phyloP scores from a whole-genome alignment of 1,140 invertebrate genomes.

The Calephelis nemesis region DNA sequence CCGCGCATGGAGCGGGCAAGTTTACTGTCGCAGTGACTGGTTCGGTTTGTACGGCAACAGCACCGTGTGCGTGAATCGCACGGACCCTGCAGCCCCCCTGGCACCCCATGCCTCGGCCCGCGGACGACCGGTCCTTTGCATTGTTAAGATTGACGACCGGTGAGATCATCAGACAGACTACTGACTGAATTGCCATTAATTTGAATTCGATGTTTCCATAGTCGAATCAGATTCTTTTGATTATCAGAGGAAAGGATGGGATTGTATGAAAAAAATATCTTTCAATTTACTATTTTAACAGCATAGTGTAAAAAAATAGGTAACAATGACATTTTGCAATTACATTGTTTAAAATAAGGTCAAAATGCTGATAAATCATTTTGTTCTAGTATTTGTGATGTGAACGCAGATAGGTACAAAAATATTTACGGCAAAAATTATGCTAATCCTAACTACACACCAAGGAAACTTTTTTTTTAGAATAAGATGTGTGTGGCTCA shows the following conservation, averaged over 20 bases:
- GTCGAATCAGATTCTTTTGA: background rate
- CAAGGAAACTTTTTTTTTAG: no score
- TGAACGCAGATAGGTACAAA: no score
- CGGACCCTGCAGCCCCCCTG: conserved; percentile 50
- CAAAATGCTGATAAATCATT: no score
- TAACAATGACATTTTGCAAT: no score
- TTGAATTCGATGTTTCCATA: conserved; percentile 43
- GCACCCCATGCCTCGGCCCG: conserved; percentile 47
- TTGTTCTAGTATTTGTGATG: no score
- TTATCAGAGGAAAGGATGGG: background rate
- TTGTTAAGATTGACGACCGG: conserved; percentile 74
- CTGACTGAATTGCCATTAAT: conserved; percentile 43
- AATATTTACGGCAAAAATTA: no score
- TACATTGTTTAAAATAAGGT: no score
- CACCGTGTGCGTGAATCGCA: conserved; percentile 41
- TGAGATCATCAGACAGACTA: conserved; percentile 67
- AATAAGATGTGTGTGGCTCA: no score
- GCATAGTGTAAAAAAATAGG: no score
- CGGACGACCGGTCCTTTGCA: conserved; percentile 68
- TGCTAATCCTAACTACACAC: no score
- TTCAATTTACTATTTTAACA: no score
- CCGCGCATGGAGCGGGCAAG: conserved; percentile 65
- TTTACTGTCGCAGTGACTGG: conserved; percentile 62
- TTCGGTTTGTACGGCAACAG: conserved; percentile 36
- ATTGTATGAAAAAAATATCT: conserved; percentile 1